Evolutionary conservation across 2,797 vertebrate genomes (phyloP).

Genomic region (Xiphorhynchus erythropygius): DNA sequence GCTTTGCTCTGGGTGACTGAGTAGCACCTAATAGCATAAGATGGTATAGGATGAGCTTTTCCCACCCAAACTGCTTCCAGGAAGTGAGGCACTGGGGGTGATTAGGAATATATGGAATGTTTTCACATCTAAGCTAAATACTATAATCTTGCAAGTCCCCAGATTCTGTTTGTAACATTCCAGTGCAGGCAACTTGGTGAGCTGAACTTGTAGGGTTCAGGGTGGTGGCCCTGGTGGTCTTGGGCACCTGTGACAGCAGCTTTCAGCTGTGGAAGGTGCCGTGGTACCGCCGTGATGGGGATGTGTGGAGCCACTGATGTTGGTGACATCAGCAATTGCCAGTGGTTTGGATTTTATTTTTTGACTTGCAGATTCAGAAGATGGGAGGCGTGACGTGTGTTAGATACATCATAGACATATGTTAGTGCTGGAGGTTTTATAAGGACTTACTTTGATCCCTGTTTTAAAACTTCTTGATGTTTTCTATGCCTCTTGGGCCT

Average conservation of each 20-base stretch:
- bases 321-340: not conserved
- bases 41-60: not conserved
- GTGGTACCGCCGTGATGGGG: rapidly evolving
- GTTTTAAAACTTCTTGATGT: not conserved
- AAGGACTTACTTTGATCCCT: not conserved
- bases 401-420: rapidly evolving
- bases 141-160: not conserved
- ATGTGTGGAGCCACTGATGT: not conserved
- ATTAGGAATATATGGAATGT: not conserved
- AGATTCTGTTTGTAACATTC: rapidly evolving
- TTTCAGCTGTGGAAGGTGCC: not conserved
- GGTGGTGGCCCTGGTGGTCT: not conserved
- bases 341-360: not conserved
- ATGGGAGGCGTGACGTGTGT: not conserved
- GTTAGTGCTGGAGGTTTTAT: not conserved
- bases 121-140: not conserved
- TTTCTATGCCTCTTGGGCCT: not conserved
- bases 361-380: not conserved
- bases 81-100: not conserved
- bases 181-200: rapidly evolving
- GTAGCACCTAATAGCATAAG: rapidly evolving
- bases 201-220: not conserved
- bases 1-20: not conserved
- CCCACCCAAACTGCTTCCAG: not conserved
- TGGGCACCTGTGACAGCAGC: not conserved